Percentiles rank a stretch among this genome's conserved stretches.
These are phyloP conservation scores for Trichoplusia ni DNA, from an alignment of 1,140 invertebrate species.

Conservation along the genomic window DNA sequence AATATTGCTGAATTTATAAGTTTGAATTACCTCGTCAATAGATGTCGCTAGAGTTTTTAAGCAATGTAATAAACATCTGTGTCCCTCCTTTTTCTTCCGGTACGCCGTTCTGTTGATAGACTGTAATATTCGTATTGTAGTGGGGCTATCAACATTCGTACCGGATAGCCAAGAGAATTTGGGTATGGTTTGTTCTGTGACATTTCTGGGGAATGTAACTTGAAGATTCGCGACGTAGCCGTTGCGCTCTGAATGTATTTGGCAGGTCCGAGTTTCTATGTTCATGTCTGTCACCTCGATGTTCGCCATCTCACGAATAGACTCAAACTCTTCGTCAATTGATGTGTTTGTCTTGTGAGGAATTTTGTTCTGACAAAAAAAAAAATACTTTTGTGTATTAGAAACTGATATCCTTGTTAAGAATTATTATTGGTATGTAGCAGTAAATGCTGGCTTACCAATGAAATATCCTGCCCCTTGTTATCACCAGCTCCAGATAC, in stretches of 20 bases:
- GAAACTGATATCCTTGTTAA: no score
- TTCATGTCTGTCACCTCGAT: constrained; percentile 92
- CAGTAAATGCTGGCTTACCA: constrained; percentile 56
- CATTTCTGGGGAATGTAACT: constrained; percentile 90
- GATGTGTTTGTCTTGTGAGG: constrained; percentile 58
- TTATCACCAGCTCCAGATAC: constrained; percentile 59
- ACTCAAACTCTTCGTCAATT: constrained; percentile 91
- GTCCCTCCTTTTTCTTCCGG: constrained; percentile 73
- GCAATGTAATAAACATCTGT: constrained; percentile 74
- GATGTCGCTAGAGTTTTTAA: constrained; percentile 75
- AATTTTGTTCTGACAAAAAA: constrained; percentile 61
- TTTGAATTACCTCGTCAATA: constrained; percentile 70
- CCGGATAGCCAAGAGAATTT: constrained; percentile 78
- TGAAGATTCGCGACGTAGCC: constrained; percentile 89
- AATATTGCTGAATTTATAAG: no score
- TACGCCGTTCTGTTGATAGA: constrained; percentile 76
- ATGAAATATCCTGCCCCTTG: constrained; percentile 68
- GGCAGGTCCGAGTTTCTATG: constrained; percentile 87
- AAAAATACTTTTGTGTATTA: neutral
- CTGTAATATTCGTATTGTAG: constrained; percentile 79
- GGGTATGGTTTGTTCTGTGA: constrained; percentile 82
- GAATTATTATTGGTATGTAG: no score
- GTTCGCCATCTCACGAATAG: constrained; percentile 90
- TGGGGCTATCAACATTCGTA: constrained; percentile 75
- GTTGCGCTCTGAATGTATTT: constrained; percentile 88